Evolutionary conservation across 2,113 vertebrate species (phyloP).

Genomic region (Monarcha castaneiventris): DNA sequence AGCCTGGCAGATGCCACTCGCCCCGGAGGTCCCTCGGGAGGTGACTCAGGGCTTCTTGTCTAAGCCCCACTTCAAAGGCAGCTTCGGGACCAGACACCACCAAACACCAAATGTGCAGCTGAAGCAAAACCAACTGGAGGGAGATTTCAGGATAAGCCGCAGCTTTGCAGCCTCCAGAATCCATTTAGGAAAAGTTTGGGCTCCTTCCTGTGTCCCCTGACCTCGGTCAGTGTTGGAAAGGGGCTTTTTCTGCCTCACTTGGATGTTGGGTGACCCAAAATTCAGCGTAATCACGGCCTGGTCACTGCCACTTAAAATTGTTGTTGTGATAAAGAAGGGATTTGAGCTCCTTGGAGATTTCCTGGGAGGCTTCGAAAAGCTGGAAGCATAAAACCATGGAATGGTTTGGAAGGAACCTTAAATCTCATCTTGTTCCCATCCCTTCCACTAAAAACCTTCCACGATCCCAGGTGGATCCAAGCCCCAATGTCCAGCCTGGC

Average conservation of each 20-base stretch:
- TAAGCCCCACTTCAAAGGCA: background rate
- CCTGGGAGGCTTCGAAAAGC: background rate
- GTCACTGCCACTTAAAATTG: accelerated
- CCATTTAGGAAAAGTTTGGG: background rate
- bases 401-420: background rate
- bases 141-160: background rate
- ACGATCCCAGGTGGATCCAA: accelerated
- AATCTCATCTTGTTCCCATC: accelerated
- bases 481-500: accelerated
- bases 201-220: background rate
- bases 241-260: background rate
- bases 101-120: background rate
- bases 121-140: background rate
- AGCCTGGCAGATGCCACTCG: background rate
- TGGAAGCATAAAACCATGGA: background rate
- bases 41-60: background rate
- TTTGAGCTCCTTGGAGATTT: background rate
- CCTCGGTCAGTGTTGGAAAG: background rate
- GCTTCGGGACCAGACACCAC: background rate
- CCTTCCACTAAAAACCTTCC: background rate
- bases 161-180: background rate
- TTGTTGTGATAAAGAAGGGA: background rate
- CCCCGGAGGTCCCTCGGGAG: background rate
- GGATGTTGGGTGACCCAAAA: background rate
- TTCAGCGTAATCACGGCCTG: accelerated